phyloP scores from a whole-genome alignment of 2,888 invertebrate genomes.

The Drosophila differens region DNA sequence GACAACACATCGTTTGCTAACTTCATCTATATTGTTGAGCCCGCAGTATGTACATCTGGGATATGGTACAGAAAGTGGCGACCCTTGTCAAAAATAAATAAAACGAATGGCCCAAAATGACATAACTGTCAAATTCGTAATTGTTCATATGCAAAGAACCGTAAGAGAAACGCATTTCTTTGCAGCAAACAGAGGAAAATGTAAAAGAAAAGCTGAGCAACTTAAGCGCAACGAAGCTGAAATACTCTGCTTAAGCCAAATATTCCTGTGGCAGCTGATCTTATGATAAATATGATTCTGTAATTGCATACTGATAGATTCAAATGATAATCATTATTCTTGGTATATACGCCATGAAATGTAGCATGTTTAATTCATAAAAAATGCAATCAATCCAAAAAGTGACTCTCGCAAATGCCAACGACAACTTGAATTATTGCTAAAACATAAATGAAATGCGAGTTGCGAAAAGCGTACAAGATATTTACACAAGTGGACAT shows the following conservation, averaged over 20 bases:
- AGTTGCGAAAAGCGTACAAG: slow-evolving; percentile 26
- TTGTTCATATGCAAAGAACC: slow-evolving; percentile 71
- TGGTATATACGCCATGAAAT: not conserved
- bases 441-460: slow-evolving; percentile 1
- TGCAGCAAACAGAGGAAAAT: slow-evolving; percentile 18
- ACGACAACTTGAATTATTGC: slow-evolving; percentile 76
- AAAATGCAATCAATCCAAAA: not conserved
- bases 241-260: slow-evolving; percentile 12
- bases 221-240: slow-evolving; percentile 1
- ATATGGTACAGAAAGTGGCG: slow-evolving; percentile 21
- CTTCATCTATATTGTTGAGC: not conserved
- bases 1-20: not conserved
- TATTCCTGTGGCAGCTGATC: too few relatives aligned
- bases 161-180: slow-evolving; percentile 46
- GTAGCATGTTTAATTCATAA: not conserved
- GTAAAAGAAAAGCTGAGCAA: not conserved
- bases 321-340: not conserved
- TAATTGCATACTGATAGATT: not conserved
- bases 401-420: slow-evolving; percentile 30
- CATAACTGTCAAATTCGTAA: slow-evolving; percentile 78
- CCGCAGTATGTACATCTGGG: not conserved
- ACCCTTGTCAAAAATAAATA: slow-evolving; percentile 73
- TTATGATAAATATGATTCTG: too few relatives aligned
- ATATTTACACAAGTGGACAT: slow-evolving; percentile 41
- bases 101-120: slow-evolving; percentile 63